Percentiles rank a stretch among this genome's conserved stretches.
Evolutionary conservation across 2,797 vertebrate species (phyloP).

Genomic region (Falco columbarius): DNA sequence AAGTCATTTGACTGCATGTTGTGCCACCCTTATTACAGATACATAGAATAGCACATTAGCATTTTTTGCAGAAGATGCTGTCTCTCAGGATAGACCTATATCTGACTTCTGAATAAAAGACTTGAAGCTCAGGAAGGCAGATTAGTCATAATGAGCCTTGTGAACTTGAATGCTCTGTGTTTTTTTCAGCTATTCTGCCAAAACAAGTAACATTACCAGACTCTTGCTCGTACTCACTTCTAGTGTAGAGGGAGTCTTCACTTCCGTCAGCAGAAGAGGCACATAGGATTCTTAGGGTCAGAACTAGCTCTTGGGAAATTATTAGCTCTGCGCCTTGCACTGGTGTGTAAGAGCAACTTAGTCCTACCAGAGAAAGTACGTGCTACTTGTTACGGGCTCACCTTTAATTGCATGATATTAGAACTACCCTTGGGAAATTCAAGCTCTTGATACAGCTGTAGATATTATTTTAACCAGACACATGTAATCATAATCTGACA

Average conservation of each 20-base stretch:
- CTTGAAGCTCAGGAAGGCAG: not conserved
- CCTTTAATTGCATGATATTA: fast-evolving
- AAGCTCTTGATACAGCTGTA: not conserved
- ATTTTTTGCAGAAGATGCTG: not conserved
- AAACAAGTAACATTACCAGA: not conserved
- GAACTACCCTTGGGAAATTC: not conserved
- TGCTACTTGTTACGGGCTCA: not conserved
- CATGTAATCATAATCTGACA: fast-evolving
- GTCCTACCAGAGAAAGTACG: not conserved
- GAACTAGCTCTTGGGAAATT: not conserved
- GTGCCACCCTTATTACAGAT: not conserved
- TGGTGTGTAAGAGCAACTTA: not conserved
- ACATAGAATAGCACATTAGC: not conserved
- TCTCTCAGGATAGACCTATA: not conserved
- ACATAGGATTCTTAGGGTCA: not conserved
- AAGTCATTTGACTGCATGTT: not conserved
- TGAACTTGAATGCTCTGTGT: not conserved
- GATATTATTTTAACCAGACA: not conserved
- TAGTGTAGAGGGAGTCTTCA: not conserved
- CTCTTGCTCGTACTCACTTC: not conserved
- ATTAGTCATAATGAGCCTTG: not conserved
- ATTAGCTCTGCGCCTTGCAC: not conserved
- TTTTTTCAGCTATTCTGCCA: not conserved
- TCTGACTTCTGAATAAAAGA: not conserved
- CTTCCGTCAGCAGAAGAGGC: not conserved